Conservation (phyloP, 2,888 invertebrate genomes). For the Proisotoma minuta region DNA sequence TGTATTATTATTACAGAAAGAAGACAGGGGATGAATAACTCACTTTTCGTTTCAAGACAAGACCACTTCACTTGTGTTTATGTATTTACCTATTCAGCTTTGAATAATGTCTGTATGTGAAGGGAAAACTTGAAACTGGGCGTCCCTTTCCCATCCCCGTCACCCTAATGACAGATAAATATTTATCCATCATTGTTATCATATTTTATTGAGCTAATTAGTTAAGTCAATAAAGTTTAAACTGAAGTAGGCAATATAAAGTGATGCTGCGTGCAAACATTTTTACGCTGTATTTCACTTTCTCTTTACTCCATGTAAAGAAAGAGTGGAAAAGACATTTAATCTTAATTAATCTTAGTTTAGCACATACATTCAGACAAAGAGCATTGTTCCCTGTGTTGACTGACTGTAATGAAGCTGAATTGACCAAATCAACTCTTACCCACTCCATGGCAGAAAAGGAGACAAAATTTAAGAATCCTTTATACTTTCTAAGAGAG, state of each 20-base stretch:
- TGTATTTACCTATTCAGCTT: neutral
- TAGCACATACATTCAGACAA: neutral
- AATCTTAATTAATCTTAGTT: constrained; percentile 36
- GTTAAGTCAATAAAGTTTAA: too few relatives aligned
- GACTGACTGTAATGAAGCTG: constrained; percentile 33
- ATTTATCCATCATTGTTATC: too few relatives aligned
- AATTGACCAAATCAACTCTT: constrained; percentile 29
- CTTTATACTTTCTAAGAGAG: constrained; percentile 1
- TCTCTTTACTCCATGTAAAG: neutral
- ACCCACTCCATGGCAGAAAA: neutral
- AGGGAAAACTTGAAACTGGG: too few relatives aligned
- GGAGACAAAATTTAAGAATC: neutral
- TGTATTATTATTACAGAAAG: too few relatives aligned
- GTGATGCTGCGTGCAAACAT: too few relatives aligned
- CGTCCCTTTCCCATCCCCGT: too few relatives aligned
- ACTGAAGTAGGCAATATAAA: too few relatives aligned
- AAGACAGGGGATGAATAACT: neutral
- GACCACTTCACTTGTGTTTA: neutral
- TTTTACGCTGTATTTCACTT: too few relatives aligned
- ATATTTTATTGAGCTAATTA: too few relatives aligned
- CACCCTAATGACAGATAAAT: too few relatives aligned
- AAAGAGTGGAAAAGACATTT: constrained; percentile 18
- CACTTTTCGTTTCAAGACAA: neutral
- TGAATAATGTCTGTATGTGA: too few relatives aligned
- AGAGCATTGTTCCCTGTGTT: neutral